Base-by-base conservation (phyloP, 2,113 vertebrate genomes). In the Ochotona curzoniae region DNA sequence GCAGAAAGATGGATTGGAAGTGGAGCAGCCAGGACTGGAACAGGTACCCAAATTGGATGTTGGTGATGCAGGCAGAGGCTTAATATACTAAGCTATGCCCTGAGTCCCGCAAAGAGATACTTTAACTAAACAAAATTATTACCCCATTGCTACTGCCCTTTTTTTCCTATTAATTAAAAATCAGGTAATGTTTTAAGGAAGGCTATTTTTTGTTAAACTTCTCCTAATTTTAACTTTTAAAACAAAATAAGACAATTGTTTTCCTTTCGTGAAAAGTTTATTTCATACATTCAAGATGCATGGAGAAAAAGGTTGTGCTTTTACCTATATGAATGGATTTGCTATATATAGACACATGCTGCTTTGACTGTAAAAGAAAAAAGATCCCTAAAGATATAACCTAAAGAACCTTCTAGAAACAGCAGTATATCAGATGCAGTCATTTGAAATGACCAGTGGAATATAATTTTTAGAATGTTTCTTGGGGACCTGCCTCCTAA, bases 261-360 rank as follows among this genome's bases (percentile, higher is more conserved):
- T 73, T 87, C 11, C 84, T 83, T 66, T 78, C 73, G 1, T 78
- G 51, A 89, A 15, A 10, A 17, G 3, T 83, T 89, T 82, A 15
- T 73, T 88, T 78, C 38, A 51, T 87, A 26, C 71, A 28, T 88
- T 82, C 86, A 47, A 85, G 23, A 35, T 12, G 80, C 2, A 80
- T n/a, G 73, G 54, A 17, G 91, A 73, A 93, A 44, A 61, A 2
- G 4, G 60, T 81, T 60, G n/a, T 80, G 28, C 74, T 81, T 89
- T 84, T 91, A 82, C 15, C 85, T 71, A 85, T 86, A 73, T 78
- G n/a, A 85, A 88, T 70, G 76, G 12, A 87, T 76, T 84, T 85
- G 7, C 47, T 66, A 8, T 67, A 88, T 49, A 84, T 7, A 83
- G 67, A 74, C 9, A 90, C 18, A 15, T 70, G 28, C 35, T 91